Base-by-base conservation (phyloP, 2,113 vertebrate species). In the Microtus richardsoni region DNA sequence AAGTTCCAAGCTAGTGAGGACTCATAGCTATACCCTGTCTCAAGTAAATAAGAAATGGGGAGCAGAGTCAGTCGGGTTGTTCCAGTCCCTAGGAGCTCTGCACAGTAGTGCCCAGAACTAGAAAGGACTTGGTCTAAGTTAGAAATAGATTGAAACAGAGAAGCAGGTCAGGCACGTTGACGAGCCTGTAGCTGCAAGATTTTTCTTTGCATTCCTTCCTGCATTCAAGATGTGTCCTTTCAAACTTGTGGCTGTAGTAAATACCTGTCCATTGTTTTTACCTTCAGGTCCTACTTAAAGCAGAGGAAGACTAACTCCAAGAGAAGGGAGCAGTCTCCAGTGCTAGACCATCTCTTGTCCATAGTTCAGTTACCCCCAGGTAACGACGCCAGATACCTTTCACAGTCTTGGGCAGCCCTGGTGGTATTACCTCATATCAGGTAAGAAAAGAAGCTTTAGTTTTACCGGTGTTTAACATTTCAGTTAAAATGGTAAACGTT, bases 381-480 rank as follows among this genome's bases (percentile, higher is more conserved):
- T 39, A 95, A 97, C 64, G 74, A 97, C 12, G 3, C 98, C 24
- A 62, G 95, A 58, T 98, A 99, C 93, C 99, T 99, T 96, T 99
- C 99, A 7, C 98, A 97, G 24, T 97, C 98, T 0, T 99, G 99
- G 99, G 98, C 99, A 13, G 99, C 99, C 26, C 98, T 99, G 73
- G 98, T 99, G 7, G 98, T 99, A 28, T 98, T 99, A 77, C 99
- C 99, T 64, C 99, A 99, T 95, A 95, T 99, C 97, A 99, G 99
- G 99, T 99, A 98, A 98, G 97, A 64, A 52, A 44, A 70, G 12
- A 47, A 71, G 33, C 84, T 75, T 71, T 52, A 22, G 28, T 89
- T 85, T 89, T 74, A 33, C 47, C 52, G 30, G n/a, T 30, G 2
- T 28, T 52, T 62, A 86, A 44, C 22, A 5, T 94, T 54, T 41